Conservation (phyloP, 2,797 vertebrate genomes). For the Balearica regulorum region DNA sequence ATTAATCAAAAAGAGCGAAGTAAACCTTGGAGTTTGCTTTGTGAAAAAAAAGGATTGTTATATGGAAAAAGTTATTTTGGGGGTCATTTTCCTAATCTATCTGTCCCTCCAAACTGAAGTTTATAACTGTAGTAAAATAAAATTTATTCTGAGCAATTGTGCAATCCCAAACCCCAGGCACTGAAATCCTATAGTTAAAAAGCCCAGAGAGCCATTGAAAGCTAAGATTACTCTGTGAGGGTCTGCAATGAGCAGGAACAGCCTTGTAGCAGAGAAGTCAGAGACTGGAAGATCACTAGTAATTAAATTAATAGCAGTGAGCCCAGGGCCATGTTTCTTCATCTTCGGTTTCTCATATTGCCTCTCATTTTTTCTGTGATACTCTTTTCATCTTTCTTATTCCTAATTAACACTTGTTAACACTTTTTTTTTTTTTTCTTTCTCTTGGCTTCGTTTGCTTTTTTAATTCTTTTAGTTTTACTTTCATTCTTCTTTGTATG, state of each 20-base stretch:
- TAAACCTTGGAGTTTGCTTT: neutral
- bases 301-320: constrained; percentile 42
- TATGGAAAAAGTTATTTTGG: neutral
- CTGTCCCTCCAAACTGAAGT: neutral
- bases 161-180: neutral
- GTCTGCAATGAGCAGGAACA: neutral
- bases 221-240: neutral
- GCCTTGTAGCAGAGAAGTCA: neutral
- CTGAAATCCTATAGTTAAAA: neutral
- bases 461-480: neutral
- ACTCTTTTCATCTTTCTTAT: neutral
- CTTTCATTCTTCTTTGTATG: neutral
- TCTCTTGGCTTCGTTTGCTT: neutral
- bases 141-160: neutral
- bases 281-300: neutral
- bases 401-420: constrained; percentile 23
- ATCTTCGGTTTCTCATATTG: neutral
- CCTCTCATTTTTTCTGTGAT: neutral
- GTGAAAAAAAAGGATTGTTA: neutral
- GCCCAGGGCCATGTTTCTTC: constrained; percentile 9
- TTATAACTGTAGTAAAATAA: neutral
- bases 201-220: neutral
- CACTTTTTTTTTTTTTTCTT: neutral
- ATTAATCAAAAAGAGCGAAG: neutral
- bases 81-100: neutral